A percentile compares a stretch with the other conserved stretches of the same genome.
Evolutionary conservation across 2,113 vertebrate species (phyloP).

Genomic region (Myrmecobius fasciatus): DNA sequence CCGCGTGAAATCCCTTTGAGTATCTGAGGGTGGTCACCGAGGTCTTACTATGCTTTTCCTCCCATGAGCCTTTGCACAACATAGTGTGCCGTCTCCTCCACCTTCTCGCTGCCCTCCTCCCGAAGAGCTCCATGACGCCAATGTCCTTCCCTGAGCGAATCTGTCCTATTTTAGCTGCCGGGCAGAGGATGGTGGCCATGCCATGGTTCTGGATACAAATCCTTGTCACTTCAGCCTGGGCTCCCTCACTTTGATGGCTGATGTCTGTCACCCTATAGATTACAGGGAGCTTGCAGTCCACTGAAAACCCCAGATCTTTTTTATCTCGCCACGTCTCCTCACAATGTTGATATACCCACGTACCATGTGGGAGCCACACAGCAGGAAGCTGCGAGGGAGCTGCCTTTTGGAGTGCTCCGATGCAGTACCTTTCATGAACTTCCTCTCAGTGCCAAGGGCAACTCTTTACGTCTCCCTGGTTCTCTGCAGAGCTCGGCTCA

Average conservation of each 20-base stretch:
- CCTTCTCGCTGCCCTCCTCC: not conserved
- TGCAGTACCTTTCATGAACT: not conserved
- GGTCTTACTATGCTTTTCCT: not conserved
- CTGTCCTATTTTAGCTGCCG: fast-evolving
- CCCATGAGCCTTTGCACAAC: not conserved
- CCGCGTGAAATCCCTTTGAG: not conserved
- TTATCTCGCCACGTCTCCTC: not conserved
- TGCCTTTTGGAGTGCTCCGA: no score
- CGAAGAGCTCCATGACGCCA: not conserved
- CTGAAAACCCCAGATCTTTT: not conserved
- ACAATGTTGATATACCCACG: not conserved
- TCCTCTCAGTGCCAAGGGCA: no score
- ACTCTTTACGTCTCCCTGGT: not conserved
- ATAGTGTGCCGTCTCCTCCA: not conserved
- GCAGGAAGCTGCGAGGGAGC: not conserved
- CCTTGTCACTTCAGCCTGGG: not conserved
- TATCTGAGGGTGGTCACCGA: not conserved
- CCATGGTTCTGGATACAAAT: not conserved
- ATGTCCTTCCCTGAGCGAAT: not conserved
- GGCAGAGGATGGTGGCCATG: no score
- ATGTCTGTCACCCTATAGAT: not conserved
- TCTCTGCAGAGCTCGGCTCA: not conserved
- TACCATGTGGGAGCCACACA: not conserved
- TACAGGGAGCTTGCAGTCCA: not conserved
- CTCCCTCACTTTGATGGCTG: not conserved